phyloP scores from a whole-genome alignment of 1,140 invertebrate genomes.

The Chlorops oryzae region DNA sequence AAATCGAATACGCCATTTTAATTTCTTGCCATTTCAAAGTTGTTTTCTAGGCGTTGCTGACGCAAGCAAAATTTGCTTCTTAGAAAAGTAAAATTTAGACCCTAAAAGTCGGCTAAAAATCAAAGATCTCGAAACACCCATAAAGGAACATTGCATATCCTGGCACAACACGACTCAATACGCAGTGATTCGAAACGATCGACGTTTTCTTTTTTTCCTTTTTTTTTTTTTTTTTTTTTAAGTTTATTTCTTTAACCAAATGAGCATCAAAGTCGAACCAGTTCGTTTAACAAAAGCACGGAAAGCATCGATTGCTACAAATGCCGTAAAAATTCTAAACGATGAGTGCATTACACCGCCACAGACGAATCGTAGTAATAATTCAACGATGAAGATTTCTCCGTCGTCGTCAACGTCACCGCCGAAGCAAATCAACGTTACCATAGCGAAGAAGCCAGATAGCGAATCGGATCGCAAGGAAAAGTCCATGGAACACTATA shows the following conservation, averaged over 20 bases:
- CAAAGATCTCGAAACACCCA: too few relatives aligned
- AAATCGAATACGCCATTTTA: too few relatives aligned
- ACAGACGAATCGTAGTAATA: slow-evolving; percentile 12
- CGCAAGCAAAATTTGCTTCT: slow-evolving; percentile 30
- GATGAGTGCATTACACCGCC: slow-evolving; percentile 20
- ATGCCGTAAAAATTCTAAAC: slow-evolving; percentile 35
- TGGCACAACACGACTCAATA: too few relatives aligned
- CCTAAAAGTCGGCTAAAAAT: slow-evolving; percentile 42
- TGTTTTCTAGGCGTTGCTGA: slow-evolving; percentile 46
- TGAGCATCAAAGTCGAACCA: slow-evolving; percentile 9
- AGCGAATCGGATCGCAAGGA: slow-evolving; percentile 21
- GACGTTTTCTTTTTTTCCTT: slow-evolving; percentile 20
- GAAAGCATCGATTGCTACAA: neutral
- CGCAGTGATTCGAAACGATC: slow-evolving; percentile 5
- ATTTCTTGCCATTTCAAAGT: too few relatives aligned
- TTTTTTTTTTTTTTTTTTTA: slow-evolving; percentile 15
- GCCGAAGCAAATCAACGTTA: slow-evolving; percentile 11
- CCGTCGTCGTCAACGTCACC: slow-evolving; percentile 13
- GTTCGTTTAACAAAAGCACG: slow-evolving; percentile 19
- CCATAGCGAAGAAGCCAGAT: slow-evolving; percentile 19
- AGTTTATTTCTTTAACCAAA: slow-evolving; percentile 17
- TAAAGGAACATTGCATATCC: too few relatives aligned
- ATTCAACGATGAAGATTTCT: neutral
- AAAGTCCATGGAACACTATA: slow-evolving; percentile 39
- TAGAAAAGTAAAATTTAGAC: slow-evolving; percentile 23